Evolutionary conservation across 2,888 invertebrate genomes (phyloP).

Genomic region (Aporophyla nigra): DNA sequence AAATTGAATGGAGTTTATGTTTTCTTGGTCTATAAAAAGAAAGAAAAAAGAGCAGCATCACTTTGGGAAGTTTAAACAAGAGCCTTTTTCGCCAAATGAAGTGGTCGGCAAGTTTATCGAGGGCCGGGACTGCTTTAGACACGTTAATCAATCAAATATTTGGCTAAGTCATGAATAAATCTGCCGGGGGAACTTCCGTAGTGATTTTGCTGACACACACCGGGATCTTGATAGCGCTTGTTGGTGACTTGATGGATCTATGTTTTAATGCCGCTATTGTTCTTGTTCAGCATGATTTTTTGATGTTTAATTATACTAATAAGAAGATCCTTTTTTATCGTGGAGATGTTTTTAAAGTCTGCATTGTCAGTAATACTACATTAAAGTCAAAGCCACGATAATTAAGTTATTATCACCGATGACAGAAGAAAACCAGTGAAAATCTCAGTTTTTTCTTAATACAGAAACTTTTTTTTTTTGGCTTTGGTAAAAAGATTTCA

Average conservation of each 20-base stretch:
- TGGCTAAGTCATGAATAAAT: slow-evolving; percentile 88
- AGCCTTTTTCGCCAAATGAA: slow-evolving; percentile 85
- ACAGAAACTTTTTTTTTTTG: no score
- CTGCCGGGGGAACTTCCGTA: slow-evolving; percentile 74
- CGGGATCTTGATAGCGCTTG: slow-evolving; percentile 65
- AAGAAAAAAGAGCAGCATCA: slow-evolving; percentile 80
- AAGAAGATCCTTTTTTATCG: background rate
- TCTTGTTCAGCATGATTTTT: slow-evolving; percentile 32
- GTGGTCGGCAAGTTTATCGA: slow-evolving; percentile 87
- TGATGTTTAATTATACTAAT: slow-evolving; percentile 7
- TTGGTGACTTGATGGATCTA: slow-evolving; percentile 60
- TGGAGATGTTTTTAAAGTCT: background rate
- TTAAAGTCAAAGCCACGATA: background rate
- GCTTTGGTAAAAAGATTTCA: background rate
- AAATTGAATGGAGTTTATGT: slow-evolving; percentile 75
- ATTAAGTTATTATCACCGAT: background rate
- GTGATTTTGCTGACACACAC: slow-evolving; percentile 66
- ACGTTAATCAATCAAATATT: slow-evolving; percentile 89
- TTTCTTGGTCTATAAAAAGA: slow-evolving; percentile 63
- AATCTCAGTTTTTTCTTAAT: background rate
- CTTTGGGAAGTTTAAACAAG: slow-evolving; percentile 83
- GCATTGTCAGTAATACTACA: background rate
- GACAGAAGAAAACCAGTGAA: background rate
- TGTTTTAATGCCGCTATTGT: slow-evolving; percentile 52
- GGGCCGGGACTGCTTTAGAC: slow-evolving; percentile 84